Conservation (phyloP, 1,140 invertebrate species). For the Grapholita molesta region DNA sequence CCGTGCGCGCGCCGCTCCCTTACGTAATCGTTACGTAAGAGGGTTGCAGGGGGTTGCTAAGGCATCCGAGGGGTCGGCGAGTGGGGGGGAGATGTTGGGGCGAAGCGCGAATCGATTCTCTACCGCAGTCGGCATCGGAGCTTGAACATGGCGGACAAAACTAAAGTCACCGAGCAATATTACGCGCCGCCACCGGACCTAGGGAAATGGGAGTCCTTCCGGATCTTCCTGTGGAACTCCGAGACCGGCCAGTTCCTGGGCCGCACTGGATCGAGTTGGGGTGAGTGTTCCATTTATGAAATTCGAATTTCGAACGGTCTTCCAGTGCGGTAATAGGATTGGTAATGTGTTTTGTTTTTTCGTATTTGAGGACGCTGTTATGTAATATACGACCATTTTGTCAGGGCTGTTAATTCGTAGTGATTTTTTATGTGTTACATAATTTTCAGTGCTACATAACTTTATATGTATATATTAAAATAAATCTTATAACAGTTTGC, state of each 20-base stretch:
- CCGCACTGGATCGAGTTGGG: slow-evolving; percentile 93
- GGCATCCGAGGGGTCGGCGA: slow-evolving; percentile 32
- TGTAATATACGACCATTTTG: neutral
- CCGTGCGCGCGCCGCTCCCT: slow-evolving; percentile 63
- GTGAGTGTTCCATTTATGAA: slow-evolving; percentile 88
- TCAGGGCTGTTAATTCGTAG: neutral
- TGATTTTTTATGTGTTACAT: neutral
- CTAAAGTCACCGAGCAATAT: slow-evolving; percentile 85
- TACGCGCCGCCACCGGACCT: slow-evolving; percentile 88
- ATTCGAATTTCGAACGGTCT: neutral
- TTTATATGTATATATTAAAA: too few relatives aligned
- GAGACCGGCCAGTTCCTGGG: slow-evolving; percentile 93
- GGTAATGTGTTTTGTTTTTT: neutral
- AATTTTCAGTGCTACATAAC: neutral
- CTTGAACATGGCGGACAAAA: slow-evolving; percentile 85
- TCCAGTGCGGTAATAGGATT: neutral
- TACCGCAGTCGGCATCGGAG: slow-evolving; percentile 66
- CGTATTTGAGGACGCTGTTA: neutral
- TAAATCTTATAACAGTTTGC: neutral
- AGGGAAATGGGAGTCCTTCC: slow-evolving; percentile 91
- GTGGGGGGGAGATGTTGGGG: slow-evolving; percentile 39
- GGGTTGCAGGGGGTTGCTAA: slow-evolving; percentile 51
- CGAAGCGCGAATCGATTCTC: slow-evolving; percentile 67
- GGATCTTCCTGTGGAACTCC: slow-evolving; percentile 91
- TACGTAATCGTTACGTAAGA: slow-evolving; percentile 72